Evolutionary conservation across 2,888 invertebrate genomes (phyloP).

Genomic region (Tricholauxania praeusta): DNA sequence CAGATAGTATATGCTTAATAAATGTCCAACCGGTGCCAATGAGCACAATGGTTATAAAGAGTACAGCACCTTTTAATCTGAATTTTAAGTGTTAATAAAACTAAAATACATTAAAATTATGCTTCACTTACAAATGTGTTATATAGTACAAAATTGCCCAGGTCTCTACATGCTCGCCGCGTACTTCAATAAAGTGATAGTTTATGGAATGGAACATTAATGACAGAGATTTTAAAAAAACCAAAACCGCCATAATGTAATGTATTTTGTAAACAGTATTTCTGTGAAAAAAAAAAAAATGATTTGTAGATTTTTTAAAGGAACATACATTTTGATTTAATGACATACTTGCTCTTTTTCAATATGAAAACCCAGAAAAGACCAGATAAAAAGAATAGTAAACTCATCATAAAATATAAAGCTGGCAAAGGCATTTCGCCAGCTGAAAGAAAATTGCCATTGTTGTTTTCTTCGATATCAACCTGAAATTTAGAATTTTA

Average conservation of each 20-base stretch:
- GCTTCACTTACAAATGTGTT: constrained; percentile 87
- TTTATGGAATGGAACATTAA: constrained; percentile 95
- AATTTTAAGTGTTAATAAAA: constrained; percentile 44
- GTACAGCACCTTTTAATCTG: constrained; percentile 88
- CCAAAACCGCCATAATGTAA: constrained; percentile 94
- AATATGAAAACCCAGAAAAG: constrained; percentile 93
- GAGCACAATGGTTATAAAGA: constrained; percentile 95
- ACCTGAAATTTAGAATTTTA: constrained; percentile 71
- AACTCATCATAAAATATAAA: constrained; percentile 91
- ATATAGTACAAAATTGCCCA: constrained; percentile 99
- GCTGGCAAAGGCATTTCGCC: constrained; percentile 97
- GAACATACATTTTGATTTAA: background rate
- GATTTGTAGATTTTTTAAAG: background rate
- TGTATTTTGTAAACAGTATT: constrained; percentile 95
- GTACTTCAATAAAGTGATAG: constrained; percentile 92
- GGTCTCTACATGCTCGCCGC: constrained; percentile 94
- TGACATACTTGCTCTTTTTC: constrained; percentile 77
- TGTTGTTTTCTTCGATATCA: constrained; percentile 88
- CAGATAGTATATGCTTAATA: constrained; percentile 96
- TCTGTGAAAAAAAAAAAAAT: constrained; percentile 68
- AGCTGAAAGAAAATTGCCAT: constrained; percentile 89
- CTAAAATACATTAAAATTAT: background rate
- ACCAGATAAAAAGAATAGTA: constrained; percentile 90
- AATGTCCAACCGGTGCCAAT: constrained; percentile 99
- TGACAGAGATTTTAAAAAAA: constrained; percentile 91